These are phyloP conservation scores for Archivesica marissinica DNA, from an alignment of 1,140 invertebrate species.

Conservation along the genomic window DNA sequence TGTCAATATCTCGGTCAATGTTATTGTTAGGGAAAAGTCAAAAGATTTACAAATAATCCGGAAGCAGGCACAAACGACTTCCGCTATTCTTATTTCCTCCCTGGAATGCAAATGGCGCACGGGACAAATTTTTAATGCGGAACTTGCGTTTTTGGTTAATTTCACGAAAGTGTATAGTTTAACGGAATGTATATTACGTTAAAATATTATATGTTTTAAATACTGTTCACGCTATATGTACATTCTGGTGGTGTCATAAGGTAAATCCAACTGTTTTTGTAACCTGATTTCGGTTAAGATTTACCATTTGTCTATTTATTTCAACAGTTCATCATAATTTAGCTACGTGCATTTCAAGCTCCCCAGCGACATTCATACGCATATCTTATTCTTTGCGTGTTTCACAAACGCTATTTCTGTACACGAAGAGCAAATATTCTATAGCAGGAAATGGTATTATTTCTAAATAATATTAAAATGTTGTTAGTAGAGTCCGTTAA, in stretches of 20 bases:
- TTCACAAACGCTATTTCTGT: not conserved
- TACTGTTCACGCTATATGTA: not conserved
- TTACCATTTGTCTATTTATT: constrained; percentile 11
- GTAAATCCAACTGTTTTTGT: not conserved
- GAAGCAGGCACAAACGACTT: constrained; percentile 24
- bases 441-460: not conserved
- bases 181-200: not conserved
- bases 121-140: not conserved
- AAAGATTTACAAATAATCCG: constrained; percentile 14
- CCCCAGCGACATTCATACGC: not conserved
- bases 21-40: constrained; percentile 9
- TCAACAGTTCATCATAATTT: not conserved
- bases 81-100: constrained; percentile 51
- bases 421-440: not conserved
- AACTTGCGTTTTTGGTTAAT: not conserved
- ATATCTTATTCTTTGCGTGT: not conserved
- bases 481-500: constrained; percentile 23
- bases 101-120: constrained; percentile 61
- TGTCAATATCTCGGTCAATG: constrained; percentile 13
- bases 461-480: too few species aligned
- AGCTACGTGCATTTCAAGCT: not conserved
- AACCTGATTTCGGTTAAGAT: constrained; percentile 26
- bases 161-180: not conserved
- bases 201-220: not conserved
- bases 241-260: not conserved